Evolutionary conservation across 2,113 vertebrate species (phyloP).

Genomic region (Psittacula cyanocephala): DNA sequence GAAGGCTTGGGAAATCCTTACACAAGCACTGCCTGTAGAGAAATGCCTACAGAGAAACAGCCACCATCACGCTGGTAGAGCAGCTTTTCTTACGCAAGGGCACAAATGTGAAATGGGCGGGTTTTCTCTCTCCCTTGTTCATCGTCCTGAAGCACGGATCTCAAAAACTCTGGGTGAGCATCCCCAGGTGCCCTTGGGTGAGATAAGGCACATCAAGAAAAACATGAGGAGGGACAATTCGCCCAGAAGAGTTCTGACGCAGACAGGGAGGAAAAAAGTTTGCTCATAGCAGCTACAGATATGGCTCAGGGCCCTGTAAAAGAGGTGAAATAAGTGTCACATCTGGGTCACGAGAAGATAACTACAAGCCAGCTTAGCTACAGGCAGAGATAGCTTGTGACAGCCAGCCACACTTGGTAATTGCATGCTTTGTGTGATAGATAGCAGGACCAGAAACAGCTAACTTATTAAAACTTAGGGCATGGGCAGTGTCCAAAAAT

Average conservation of each 20-base stretch:
- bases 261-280: background rate
- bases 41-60: background rate
- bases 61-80: background rate
- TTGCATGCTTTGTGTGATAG: background rate
- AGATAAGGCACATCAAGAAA: background rate
- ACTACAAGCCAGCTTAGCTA: constrained; percentile 36
- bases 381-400: constrained; percentile 25
- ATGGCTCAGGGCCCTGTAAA: background rate
- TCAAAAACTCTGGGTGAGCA: background rate
- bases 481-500: background rate
- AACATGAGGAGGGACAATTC: background rate
- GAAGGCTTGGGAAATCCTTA: background rate
- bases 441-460: constrained; percentile 26
- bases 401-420: background rate
- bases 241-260: background rate
- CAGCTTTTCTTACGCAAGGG: background rate
- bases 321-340: constrained; percentile 25
- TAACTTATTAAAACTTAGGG: background rate
- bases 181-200: background rate
- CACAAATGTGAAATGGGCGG: background rate
- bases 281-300: background rate
- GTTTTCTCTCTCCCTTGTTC: background rate
- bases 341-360: constrained; percentile 38
- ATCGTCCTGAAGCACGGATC: background rate
- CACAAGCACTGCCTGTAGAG: background rate